Evolutionary conservation across 2,113 vertebrate species (phyloP).

Genomic region (Porphyrio hochstetteri): DNA sequence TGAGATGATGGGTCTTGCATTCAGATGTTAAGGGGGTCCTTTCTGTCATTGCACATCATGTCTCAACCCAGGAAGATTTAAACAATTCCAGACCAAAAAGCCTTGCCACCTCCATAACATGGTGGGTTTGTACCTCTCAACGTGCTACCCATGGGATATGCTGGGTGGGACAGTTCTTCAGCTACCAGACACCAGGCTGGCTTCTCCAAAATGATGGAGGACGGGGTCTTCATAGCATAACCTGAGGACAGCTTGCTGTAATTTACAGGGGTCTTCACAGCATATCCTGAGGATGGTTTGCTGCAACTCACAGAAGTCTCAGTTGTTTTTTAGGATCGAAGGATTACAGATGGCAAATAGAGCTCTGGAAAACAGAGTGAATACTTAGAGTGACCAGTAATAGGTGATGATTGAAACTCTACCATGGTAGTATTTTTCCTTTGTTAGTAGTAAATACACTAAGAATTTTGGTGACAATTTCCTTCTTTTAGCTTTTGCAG

Average conservation of each 20-base stretch:
- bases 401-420: not conserved
- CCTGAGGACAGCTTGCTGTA: not conserved
- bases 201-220: not conserved
- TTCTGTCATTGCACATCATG: not conserved
- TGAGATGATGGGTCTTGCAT: not conserved
- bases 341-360: not conserved
- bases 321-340: not conserved
- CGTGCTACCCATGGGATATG: not conserved
- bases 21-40: not conserved
- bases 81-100: not conserved
- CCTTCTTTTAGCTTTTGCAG: not conserved
- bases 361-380: not conserved
- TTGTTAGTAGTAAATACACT: not conserved
- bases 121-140: accelerated
- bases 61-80: not conserved
- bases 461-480: not conserved
- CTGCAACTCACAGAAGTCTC: not conserved
- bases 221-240: not conserved
- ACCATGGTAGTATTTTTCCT: not conserved
- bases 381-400: not conserved
- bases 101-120: accelerated
- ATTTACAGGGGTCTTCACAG: not conserved
- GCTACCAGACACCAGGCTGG: accelerated
- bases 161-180: not conserved
- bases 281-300: not conserved